phyloP scores from a whole-genome alignment of 2,797 vertebrate genomes.

The Microctenopoma lineatum region DNA sequence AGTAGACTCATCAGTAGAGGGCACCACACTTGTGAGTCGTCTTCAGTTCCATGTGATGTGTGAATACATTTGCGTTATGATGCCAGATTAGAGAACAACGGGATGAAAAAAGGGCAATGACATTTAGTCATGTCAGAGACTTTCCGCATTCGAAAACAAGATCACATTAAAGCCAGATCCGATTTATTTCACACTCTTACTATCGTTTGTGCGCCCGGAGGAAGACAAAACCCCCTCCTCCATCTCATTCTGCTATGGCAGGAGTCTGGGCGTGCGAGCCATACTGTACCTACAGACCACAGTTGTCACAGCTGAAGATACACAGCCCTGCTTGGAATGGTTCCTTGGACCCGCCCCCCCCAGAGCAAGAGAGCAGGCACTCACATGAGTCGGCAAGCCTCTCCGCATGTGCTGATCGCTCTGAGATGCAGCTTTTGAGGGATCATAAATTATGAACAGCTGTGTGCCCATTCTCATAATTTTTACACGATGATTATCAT shows the following conservation, averaged over 20 bases:
- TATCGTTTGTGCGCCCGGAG: background rate
- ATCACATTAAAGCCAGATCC: background rate
- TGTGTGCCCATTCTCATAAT: constrained; percentile 68
- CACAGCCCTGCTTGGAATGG: constrained; percentile 37
- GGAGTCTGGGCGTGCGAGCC: background rate
- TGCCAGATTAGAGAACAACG: background rate
- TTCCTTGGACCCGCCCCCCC: constrained; percentile 17
- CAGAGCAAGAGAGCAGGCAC: constrained; percentile 38
- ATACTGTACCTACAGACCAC: constrained; percentile 17
- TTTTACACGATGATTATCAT: constrained; percentile 68
- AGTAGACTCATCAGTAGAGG: constrained; percentile 15
- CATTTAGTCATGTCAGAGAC: background rate
- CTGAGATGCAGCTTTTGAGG: constrained; percentile 68
- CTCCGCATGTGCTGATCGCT: constrained; percentile 57
- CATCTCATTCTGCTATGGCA: constrained; percentile 15
- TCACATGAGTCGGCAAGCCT: constrained; percentile 41
- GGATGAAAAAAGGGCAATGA: background rate
- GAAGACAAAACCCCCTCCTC: constrained; percentile 1
- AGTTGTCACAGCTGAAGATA: constrained; percentile 16
- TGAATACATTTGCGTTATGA: constrained; percentile 12
- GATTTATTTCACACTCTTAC: background rate
- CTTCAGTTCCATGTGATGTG: constrained; percentile 19
- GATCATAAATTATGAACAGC: constrained; percentile 70
- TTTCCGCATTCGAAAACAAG: background rate
- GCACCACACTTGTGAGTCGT: constrained; percentile 25